A percentile compares a stretch with the other conserved stretches of the same genome.
These are phyloP conservation scores for Matsumyia berberina DNA, from an alignment of 2,888 invertebrate genomes.

Conservation along the genomic window DNA sequence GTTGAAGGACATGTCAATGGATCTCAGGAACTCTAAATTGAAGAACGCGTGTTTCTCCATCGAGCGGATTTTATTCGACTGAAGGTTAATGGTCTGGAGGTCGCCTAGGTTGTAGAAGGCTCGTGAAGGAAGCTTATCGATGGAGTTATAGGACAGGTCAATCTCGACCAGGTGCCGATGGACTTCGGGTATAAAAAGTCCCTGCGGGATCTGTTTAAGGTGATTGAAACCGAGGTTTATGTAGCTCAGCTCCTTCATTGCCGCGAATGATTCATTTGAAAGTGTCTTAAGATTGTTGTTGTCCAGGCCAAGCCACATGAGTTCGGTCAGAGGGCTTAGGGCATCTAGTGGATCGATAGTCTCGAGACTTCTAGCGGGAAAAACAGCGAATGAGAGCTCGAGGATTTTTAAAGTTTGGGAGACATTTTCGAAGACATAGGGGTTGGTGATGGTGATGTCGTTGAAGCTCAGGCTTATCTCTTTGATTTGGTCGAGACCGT, in stretches of 20 bases:
- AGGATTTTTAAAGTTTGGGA: slow-evolving; percentile 91
- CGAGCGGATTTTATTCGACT: slow-evolving; percentile 90
- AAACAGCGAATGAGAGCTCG: slow-evolving; percentile 94
- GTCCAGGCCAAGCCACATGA: slow-evolving; percentile 94
- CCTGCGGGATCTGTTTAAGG: slow-evolving; percentile 88
- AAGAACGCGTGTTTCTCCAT: slow-evolving; percentile 90
- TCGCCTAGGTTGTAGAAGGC: slow-evolving; percentile 90
- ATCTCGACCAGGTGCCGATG: slow-evolving; percentile 91
- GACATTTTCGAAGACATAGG: slow-evolving; percentile 91
- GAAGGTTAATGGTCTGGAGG: slow-evolving; percentile 91
- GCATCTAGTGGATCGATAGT: slow-evolving; percentile 90
- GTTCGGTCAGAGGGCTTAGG: slow-evolving; percentile 89
- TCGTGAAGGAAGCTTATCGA: slow-evolving; percentile 88
- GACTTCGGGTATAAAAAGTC: slow-evolving; percentile 88
- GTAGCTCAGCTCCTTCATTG: slow-evolving; percentile 90
- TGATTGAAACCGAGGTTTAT: slow-evolving; percentile 94
- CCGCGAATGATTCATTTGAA: slow-evolving; percentile 89
- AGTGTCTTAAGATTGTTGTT: slow-evolving; percentile 93
- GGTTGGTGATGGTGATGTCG: slow-evolving; percentile 92
- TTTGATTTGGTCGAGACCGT: slow-evolving; percentile 90
- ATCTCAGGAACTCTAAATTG: slow-evolving; percentile 91
- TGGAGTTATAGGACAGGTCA: slow-evolving; percentile 92
- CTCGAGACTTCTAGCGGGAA: slow-evolving; percentile 85
- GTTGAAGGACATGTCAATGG: slow-evolving; percentile 93
- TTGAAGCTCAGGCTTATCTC: slow-evolving; percentile 97